A percentile compares a stretch with the other conserved stretches of the same genome.
Conservation (phyloP, 2,888 invertebrate genomes). For the Tachina fera region DNA sequence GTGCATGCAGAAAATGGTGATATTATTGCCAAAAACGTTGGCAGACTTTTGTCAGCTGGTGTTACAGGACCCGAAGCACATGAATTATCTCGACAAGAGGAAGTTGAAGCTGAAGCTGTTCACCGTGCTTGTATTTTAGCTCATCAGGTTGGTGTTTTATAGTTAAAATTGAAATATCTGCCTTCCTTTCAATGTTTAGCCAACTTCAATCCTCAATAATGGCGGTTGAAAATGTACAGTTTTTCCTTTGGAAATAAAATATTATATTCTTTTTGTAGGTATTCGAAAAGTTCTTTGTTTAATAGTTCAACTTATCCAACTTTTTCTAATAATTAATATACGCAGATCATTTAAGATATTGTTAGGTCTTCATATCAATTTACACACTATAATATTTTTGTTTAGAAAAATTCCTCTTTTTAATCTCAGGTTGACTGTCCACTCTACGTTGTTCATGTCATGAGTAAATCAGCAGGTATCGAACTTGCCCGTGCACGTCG, state of each 20-base stretch:
- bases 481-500: slow-evolving; percentile 88
- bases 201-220: not conserved
- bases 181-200: not conserved
- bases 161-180: not conserved
- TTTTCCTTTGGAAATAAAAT: too few species aligned
- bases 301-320: too few species aligned
- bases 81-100: slow-evolving; percentile 95
- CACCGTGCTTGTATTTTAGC: slow-evolving; percentile 96
- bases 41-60: slow-evolving; percentile 92
- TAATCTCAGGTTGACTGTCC: slow-evolving; percentile 85
- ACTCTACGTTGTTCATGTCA: slow-evolving; percentile 98
- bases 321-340: too few species aligned
- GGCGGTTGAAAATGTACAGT: not conserved
- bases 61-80: slow-evolving; percentile 98
- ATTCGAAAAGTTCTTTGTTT: too few species aligned
- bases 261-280: too few species aligned
- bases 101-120: slow-evolving; percentile 98
- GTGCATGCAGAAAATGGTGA: slow-evolving; percentile 99
- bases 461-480: slow-evolving; percentile 96
- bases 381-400: not conserved
- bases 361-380: not conserved
- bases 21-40: slow-evolving; percentile 95
- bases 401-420: not conserved
- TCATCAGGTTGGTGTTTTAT: slow-evolving; percentile 88
- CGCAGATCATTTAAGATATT: too few species aligned